Conservation (phyloP, 64 coral and sea anemone genomes). For the Montipora efflorescens region DNA sequence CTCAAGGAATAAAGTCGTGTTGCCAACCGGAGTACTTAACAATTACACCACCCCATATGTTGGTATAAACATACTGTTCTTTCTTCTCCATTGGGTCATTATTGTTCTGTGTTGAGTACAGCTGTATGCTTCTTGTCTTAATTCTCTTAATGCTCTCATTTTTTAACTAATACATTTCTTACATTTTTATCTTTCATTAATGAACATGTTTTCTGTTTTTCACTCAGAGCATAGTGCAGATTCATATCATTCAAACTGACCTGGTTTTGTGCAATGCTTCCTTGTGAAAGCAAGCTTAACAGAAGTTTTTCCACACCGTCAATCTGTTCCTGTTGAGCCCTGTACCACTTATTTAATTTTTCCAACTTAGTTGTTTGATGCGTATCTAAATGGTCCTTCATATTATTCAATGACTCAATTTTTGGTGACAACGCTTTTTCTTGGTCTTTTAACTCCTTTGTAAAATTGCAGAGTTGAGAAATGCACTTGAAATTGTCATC, state of each 20-base stretch:
- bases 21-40: no score
- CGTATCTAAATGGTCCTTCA: not conserved
- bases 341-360: slow-evolving; percentile 10
- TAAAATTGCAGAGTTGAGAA: slow-evolving; percentile 46
- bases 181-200: not conserved
- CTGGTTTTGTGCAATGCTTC: not conserved
- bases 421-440: slow-evolving; percentile 57
- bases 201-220: not conserved
- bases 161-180: not conserved
- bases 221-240: no score
- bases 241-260: not conserved
- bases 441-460: slow-evolving; percentile 40
- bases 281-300: slow-evolving; percentile 50
- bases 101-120: no score
- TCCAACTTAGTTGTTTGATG: slow-evolving; percentile 35
- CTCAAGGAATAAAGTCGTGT: no score
- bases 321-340: not conserved
- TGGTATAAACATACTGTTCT: no score
- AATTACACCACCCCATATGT: no score
- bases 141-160: not conserved
- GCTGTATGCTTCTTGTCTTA: no score
- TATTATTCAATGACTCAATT: slow-evolving; percentile 40
- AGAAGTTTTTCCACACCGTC: slow-evolving; percentile 22
- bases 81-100: no score
- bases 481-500: slow-evolving; percentile 60